Conservation (phyloP, 2,113 vertebrate genomes). For the Uropsilus gracilis region DNA sequence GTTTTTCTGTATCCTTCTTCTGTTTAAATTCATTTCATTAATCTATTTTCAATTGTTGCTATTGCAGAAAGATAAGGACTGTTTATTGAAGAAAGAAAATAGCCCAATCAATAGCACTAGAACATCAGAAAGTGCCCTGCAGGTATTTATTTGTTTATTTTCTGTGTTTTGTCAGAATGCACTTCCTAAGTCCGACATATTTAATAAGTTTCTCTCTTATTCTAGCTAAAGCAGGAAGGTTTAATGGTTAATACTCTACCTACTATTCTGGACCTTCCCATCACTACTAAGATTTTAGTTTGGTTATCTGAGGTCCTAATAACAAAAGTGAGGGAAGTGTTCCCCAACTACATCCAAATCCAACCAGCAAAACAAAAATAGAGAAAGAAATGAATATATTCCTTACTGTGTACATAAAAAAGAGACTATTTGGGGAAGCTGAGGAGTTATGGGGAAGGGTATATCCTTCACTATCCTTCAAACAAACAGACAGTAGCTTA, state of each 20-base stretch:
- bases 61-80: conserved; percentile 80
- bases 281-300: neutral
- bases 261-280: neutral
- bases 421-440: neutral
- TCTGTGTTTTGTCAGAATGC: neutral
- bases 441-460: neutral
- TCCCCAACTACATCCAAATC: neutral
- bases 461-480: fast-evolving
- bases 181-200: neutral
- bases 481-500: neutral
- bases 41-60: neutral
- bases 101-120: conserved; percentile 40
- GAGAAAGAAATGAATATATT: neutral
- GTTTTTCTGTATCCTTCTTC: neutral
- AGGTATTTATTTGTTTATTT: conserved; percentile 78
- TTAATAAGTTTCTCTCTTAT: neutral
- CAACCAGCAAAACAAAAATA: conserved; percentile 3
- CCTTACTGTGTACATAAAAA: neutral
- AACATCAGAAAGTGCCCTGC: conserved; percentile 71
- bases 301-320: neutral
- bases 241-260: neutral
- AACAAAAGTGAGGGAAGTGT: neutral
- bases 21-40: neutral
- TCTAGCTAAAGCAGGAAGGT: neutral
- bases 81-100: conserved; percentile 78